Evolutionary conservation across 2,888 invertebrate genomes (phyloP).

Genomic region (Sinelater perroti): DNA sequence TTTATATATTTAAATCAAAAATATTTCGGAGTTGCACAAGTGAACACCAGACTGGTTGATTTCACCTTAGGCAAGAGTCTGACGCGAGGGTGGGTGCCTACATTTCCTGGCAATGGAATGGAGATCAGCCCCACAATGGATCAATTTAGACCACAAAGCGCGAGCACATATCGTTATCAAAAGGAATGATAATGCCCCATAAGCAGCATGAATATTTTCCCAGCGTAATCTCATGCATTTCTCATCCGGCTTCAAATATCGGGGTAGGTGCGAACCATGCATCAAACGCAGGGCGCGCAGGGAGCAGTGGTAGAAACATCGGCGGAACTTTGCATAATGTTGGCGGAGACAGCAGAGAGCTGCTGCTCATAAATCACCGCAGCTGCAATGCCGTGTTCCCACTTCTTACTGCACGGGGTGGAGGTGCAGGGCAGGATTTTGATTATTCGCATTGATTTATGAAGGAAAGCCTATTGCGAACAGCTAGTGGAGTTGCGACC

Average conservation of each 20-base stretch:
- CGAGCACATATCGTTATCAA: conserved; percentile 44
- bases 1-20: no score
- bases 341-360: conserved; percentile 60
- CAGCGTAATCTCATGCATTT: conserved; percentile 48
- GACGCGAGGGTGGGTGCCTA: conserved; percentile 16
- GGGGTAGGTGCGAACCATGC: conserved; percentile 51
- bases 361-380: conserved; percentile 60
- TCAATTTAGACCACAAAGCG: conserved; percentile 36
- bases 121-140: conserved; percentile 36
- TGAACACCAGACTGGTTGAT: conserved; percentile 9
- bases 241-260: conserved; percentile 47
- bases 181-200: conserved; percentile 47
- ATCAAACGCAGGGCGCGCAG: conserved; percentile 50
- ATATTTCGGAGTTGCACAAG: conserved; percentile 3
- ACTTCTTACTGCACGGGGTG: conserved; percentile 35
- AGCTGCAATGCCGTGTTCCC: conserved; percentile 46
- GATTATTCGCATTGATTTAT: conserved; percentile 35
- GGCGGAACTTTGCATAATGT: conserved; percentile 62
- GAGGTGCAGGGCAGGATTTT: conserved; percentile 35
- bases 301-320: conserved; percentile 55
- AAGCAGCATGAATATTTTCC: conserved; percentile 50
- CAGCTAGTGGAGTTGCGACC: background rate
- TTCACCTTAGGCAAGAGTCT: conserved; percentile 9
- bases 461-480: conserved; percentile 6
- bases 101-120: conserved; percentile 17